Evolutionary conservation across 37 sponge, comb jelly and placozoan species (phyloP).

Genomic region (Halisarca cf. caerulea): DNA sequence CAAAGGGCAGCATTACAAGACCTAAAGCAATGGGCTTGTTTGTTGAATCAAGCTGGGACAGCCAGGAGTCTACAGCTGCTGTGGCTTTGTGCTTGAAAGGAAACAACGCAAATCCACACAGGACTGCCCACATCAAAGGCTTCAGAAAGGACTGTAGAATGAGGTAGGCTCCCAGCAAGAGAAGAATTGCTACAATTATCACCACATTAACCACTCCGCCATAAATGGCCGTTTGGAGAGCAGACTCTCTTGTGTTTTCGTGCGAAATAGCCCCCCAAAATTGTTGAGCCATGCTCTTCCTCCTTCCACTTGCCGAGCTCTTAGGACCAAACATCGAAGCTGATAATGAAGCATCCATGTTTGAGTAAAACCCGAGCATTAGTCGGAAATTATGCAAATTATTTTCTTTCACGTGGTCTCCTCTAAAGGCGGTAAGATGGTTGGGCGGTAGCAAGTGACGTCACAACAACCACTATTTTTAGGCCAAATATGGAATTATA

Average conservation of each 20-base stretch:
- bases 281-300: neutral
- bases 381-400: too few relatives aligned
- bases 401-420: too few relatives aligned
- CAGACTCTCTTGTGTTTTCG: neutral
- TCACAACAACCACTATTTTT: too few relatives aligned
- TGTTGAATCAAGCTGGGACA: neutral
- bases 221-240: slow-evolving; percentile 4
- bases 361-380: too few relatives aligned
- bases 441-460: too few relatives aligned
- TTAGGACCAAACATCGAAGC: too few relatives aligned
- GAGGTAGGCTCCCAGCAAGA: slow-evolving; percentile 68
- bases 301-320: neutral
- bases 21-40: slow-evolving; percentile 53
- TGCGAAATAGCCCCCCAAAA: slow-evolving; percentile 1
- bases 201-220: slow-evolving; percentile 7
- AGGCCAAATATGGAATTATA: neutral
- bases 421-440: too few relatives aligned
- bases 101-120: slow-evolving; percentile 79
- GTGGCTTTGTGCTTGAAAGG: slow-evolving; percentile 86
- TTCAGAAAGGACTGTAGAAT: slow-evolving; percentile 85
- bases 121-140: slow-evolving; percentile 94
- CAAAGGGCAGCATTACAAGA: slow-evolving; percentile 51
- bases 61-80: slow-evolving; percentile 44
- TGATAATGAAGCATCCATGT: too few relatives aligned
- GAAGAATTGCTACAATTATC: slow-evolving; percentile 46